phyloP scores from a whole-genome alignment of 1,140 invertebrate genomes.

The Drosophila ohnishii region DNA sequence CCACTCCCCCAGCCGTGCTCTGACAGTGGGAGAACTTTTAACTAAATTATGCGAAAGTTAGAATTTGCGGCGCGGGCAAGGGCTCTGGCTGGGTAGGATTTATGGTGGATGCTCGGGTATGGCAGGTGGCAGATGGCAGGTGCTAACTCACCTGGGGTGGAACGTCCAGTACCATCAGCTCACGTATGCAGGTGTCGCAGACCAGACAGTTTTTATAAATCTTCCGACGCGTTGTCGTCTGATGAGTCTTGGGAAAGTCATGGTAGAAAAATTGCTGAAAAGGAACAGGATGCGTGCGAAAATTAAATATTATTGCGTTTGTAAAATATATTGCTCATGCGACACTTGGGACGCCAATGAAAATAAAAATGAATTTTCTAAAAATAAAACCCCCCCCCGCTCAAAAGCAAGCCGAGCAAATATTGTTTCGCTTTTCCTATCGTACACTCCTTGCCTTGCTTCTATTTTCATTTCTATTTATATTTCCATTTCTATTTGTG shows the following conservation, averaged over 20 bases:
- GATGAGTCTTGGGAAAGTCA: slow-evolving; percentile 81
- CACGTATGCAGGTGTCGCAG: slow-evolving; percentile 82
- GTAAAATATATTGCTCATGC: slow-evolving; percentile 34
- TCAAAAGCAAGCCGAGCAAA: slow-evolving; percentile 1
- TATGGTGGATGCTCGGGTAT: slow-evolving; percentile 3
- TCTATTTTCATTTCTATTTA: not conserved
- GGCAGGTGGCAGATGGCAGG: slow-evolving; percentile 10
- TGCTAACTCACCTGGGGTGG: slow-evolving; percentile 80
- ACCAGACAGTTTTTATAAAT: slow-evolving; percentile 83
- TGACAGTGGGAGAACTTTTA: slow-evolving; percentile 42
- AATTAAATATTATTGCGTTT: slow-evolving; percentile 41
- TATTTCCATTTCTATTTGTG: slow-evolving; percentile 8
- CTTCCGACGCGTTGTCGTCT: slow-evolving; percentile 78
- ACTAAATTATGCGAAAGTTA: slow-evolving; percentile 54
- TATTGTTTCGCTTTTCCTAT: slow-evolving; percentile 18
- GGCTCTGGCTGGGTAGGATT: slow-evolving; percentile 18
- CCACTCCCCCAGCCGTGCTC: not conserved
- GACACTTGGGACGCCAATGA: slow-evolving; percentile 13
- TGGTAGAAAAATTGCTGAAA: slow-evolving; percentile 83
- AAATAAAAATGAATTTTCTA: slow-evolving; percentile 29
- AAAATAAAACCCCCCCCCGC: slow-evolving; percentile 2
- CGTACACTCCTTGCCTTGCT: not conserved
- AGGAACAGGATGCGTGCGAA: slow-evolving; percentile 16
- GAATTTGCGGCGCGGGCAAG: slow-evolving; percentile 22
- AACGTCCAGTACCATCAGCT: slow-evolving; percentile 83